phyloP scores from a whole-genome alignment of 2,888 invertebrate genomes.

The Thecocarcelia acutangulata region DNA sequence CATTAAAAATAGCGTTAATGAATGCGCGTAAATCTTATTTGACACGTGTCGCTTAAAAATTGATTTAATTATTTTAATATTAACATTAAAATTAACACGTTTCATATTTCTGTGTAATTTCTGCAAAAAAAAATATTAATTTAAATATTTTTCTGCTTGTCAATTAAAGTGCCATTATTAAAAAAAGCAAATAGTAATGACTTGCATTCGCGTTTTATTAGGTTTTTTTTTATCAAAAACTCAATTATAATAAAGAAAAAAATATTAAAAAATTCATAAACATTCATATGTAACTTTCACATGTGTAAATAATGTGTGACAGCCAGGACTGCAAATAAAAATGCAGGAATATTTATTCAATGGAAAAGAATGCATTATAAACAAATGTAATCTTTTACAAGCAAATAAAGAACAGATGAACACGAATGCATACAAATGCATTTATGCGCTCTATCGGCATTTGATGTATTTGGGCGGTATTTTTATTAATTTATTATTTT shows the following conservation, averaged over 20 bases:
- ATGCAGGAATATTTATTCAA: conserved; percentile 13
- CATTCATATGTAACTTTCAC: conserved; percentile 27
- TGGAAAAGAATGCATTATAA: conserved; percentile 5
- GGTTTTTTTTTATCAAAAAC: background rate
- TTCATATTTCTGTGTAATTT: background rate
- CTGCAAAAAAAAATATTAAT: conserved; percentile 42
- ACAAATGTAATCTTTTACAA: too few relatives aligned
- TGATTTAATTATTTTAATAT: conserved; percentile 23
- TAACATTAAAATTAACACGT: background rate
- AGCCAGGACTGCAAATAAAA: conserved; percentile 19
- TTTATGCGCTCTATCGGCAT: too few relatives aligned
- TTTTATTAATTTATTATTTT: too few relatives aligned
- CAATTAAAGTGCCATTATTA: conserved; percentile 18
- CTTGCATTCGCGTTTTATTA: conserved; percentile 13
- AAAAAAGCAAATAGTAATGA: background rate
- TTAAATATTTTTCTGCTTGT: conserved; percentile 35
- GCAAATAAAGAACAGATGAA: too few relatives aligned
- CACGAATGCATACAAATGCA: too few relatives aligned
- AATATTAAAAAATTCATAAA: conserved; percentile 10
- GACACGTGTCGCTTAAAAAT: background rate
- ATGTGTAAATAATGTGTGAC: conserved; percentile 57
- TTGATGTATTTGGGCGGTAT: too few relatives aligned
- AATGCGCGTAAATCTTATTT: background rate
- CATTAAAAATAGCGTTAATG: background rate
- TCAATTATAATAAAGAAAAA: conserved; percentile 30